Evolutionary conservation across 2,797 vertebrate genomes (phyloP).

Genomic region (Erithacus rubecula): DNA sequence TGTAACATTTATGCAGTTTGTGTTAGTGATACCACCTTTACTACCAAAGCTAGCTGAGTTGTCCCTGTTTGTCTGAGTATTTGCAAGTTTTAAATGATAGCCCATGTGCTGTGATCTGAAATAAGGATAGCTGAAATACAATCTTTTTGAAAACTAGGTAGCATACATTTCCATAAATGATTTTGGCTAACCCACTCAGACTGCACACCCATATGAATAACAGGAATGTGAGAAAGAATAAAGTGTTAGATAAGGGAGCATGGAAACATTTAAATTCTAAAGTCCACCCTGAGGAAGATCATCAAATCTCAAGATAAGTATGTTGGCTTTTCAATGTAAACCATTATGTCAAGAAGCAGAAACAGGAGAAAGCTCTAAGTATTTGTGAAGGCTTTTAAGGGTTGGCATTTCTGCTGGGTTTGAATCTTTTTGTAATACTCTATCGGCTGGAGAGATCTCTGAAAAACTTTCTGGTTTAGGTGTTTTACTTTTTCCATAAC

Average conservation of each 20-base stretch:
- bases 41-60: not conserved
- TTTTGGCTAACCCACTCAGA: slow-evolving; percentile 1
- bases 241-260: slow-evolving; percentile 23
- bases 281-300: not conserved
- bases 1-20: not conserved
- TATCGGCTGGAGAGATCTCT: not conserved
- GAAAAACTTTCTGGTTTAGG: not conserved
- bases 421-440: not conserved
- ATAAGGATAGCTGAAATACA: slow-evolving; percentile 29
- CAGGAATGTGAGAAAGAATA: slow-evolving; percentile 49
- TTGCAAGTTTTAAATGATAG: slow-evolving; percentile 37
- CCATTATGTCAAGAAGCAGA: not conserved
- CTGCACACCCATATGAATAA: not conserved
- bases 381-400: not conserved
- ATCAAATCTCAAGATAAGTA: not conserved
- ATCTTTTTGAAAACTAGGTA: slow-evolving; percentile 41
- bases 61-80: not conserved
- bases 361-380: not conserved
- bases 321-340: not conserved
- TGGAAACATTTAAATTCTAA: slow-evolving; percentile 53
- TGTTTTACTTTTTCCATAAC: not conserved
- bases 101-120: not conserved
- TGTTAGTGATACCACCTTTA: not conserved
- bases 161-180: slow-evolving; percentile 44
- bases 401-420: not conserved